Evolutionary conservation across 2,888 invertebrate species (phyloP).

Genomic region (Limnephilus lunatus): DNA sequence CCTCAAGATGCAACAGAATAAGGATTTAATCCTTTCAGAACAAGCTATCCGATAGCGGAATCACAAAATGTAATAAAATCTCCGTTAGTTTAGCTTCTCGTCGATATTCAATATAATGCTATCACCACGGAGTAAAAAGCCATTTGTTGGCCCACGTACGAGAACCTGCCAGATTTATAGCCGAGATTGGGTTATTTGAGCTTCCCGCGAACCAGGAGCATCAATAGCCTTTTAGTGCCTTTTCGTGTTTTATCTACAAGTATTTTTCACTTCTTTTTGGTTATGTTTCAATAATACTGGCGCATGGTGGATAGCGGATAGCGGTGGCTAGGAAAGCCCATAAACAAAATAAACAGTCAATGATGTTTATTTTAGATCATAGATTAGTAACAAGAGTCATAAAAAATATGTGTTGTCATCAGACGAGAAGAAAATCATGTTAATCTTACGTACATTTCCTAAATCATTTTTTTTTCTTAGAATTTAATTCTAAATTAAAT

Average conservation of each 20-base stretch:
- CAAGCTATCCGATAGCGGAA: not conserved
- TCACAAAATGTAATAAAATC: not conserved
- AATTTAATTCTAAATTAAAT: not conserved
- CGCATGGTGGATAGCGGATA: not conserved
- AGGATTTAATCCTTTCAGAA: not conserved
- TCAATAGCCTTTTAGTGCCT: slow-evolving; percentile 56
- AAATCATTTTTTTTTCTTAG: not conserved
- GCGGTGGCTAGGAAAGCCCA: not conserved
- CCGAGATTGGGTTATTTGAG: slow-evolving; percentile 47
- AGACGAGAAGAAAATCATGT: not conserved
- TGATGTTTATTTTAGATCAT: not conserved
- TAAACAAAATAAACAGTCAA: not conserved
- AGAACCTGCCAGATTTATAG: slow-evolving; percentile 29
- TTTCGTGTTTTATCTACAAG: slow-evolving; percentile 57
- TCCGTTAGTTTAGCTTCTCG: slow-evolving; percentile 9
- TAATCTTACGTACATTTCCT: not conserved
- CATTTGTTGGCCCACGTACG: slow-evolving; percentile 8
- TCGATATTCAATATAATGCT: slow-evolving; percentile 27
- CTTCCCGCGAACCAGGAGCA: slow-evolving; percentile 40
- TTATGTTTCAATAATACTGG: slow-evolving; percentile 52
- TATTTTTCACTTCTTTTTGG: slow-evolving; percentile 51
- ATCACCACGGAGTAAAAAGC: slow-evolving; percentile 24
- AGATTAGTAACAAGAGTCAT: not conserved
- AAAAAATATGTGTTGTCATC: not conserved
- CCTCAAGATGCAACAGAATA: not conserved